Evolutionary conservation across 2,113 vertebrate genomes (phyloP), one percentile per base, ranked within the genome.

Genomic region (Heterochromis multidens): DNA sequence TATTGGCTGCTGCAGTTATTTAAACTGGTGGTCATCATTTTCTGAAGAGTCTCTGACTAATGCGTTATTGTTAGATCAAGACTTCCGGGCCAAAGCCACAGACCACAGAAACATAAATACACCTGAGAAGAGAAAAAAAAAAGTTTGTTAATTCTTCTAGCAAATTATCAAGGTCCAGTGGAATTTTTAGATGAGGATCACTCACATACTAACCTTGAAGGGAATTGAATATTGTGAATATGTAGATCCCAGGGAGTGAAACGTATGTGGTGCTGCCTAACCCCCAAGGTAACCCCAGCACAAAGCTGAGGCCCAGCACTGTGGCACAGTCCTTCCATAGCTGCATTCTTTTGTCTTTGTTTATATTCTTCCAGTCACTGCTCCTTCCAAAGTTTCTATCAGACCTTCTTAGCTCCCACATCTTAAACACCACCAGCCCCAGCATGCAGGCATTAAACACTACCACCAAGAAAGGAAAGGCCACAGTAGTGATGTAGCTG

Each of bases 211-310:
- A 63, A 99, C 98, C 98, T 95, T 99, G 98, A 62, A 98, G 93
- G 56, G 96, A 96, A 90, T 98, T 99, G 63, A 98, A 79, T 77
- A 96, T 95, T 81, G 96, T 98, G 95, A 99, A 99, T 60, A 97
- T 3, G 83, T 99, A 99, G 67, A 98, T 93, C 0, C 96, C 79
- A 0, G 94, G 3, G 0, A 97, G 91, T 49, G 92, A 94, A 83
- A 97, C 84, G 43, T 96, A 88, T 13, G 97, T 97, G 86, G 92
- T 95, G 93, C 96, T 96, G 16, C 95, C 89, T 4, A 99, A 76
- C 0, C 94, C 96, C 97, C 98, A 99, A 1, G 98, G 96, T 5
- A 98, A 92, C 3, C 98, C 98, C 27, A 99, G 93, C 56, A 98
- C 94, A 81, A 95, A 96, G 93, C 97, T 97, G 87, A 99, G 96